phyloP scores from a whole-genome alignment of 2,113 vertebrate genomes.

The Callaeas wilsoni region DNA sequence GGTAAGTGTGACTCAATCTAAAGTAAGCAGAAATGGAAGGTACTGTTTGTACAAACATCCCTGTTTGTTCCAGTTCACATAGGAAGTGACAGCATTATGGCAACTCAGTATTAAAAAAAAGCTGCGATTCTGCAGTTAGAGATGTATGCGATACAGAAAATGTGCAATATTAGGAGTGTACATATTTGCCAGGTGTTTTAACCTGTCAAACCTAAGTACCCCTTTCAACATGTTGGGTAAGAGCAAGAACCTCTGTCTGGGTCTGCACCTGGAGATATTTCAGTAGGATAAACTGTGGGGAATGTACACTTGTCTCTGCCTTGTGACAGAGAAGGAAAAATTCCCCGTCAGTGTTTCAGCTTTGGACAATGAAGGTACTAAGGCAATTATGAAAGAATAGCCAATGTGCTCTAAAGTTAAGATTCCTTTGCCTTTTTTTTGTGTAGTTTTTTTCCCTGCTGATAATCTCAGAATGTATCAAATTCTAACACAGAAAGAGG shows the following conservation, averaged over 20 bases:
- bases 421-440: not conserved
- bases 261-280: not conserved
- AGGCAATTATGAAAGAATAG: not conserved
- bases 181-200: not conserved
- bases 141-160: not conserved
- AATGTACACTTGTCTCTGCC: not conserved
- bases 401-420: not conserved
- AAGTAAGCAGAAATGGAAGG: not conserved
- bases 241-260: not conserved
- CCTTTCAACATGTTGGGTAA: not conserved
- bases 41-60: not conserved
- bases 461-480: not conserved
- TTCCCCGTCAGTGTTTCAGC: not conserved
- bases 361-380: not conserved
- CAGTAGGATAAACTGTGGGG: not conserved
- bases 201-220: not conserved
- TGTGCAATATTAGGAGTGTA: not conserved
- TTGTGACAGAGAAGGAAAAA: not conserved
- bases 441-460: not conserved
- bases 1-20: not conserved
- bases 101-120: not conserved
- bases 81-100: not conserved
- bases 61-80: not conserved
- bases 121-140: not conserved
- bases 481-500: not conserved